phyloP scores from a whole-genome alignment of 1,140 invertebrate species.

The Bradynema listronoti region DNA sequence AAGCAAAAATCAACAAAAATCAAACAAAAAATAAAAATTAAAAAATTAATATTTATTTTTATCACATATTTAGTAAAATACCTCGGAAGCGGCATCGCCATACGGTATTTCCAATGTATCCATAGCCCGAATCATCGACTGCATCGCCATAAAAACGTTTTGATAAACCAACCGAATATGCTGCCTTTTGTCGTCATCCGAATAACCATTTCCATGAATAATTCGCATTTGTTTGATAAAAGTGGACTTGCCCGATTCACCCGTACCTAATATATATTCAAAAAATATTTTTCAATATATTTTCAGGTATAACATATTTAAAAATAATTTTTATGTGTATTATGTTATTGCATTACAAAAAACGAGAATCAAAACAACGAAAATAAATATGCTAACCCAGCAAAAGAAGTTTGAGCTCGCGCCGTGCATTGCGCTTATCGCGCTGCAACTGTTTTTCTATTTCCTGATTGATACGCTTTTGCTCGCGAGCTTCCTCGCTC shows the following conservation, averaged over 20 bases:
- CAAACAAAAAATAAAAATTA: background rate
- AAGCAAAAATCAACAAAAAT: background rate
- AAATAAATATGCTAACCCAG: conserved; percentile 70
- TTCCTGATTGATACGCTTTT: conserved; percentile 99
- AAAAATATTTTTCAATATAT: too few relatives aligned
- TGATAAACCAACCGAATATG: conserved; percentile 99
- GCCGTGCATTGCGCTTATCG: conserved; percentile 96
- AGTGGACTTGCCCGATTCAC: conserved; percentile 95
- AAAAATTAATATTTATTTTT: background rate
- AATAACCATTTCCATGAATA: conserved; percentile 97
- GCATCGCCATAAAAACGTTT: conserved; percentile 99
- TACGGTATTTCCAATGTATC: conserved; percentile 94
- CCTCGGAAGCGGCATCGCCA: conserved; percentile 76
- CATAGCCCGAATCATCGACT: conserved; percentile 92
- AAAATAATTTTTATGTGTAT: too few relatives aligned
- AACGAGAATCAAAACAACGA: too few relatives aligned
- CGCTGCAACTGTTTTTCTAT: conserved; percentile 96
- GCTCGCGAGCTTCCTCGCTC: conserved; percentile 98
- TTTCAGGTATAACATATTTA: too few relatives aligned
- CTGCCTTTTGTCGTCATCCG: conserved; percentile 93
- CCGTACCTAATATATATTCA: conserved; percentile 73
- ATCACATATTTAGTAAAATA: conserved; percentile 64
- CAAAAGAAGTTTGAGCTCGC: conserved; percentile 94
- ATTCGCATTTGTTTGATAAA: conserved; percentile 99
- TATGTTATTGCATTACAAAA: too few relatives aligned